phyloP scores from a whole-genome alignment of 2,888 invertebrate species.

The Dicycla oo region DNA sequence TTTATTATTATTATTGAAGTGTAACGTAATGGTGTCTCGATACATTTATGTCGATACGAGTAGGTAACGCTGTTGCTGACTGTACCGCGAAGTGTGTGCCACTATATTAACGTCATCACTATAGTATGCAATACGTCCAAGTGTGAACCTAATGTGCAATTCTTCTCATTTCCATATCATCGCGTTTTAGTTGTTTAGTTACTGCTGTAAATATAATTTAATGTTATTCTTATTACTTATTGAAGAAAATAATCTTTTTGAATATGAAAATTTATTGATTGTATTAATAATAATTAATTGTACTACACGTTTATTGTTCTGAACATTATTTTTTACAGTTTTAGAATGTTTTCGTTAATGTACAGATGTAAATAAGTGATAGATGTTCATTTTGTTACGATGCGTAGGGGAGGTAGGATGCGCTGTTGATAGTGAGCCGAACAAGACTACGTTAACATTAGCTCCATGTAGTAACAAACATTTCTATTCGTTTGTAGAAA shows the following conservation, averaged over 20 bases:
- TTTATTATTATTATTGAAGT: slow-evolving; percentile 56
- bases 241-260: slow-evolving; percentile 74
- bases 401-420: slow-evolving; percentile 66
- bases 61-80: slow-evolving; percentile 60
- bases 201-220: slow-evolving; percentile 89
- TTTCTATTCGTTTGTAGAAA: slow-evolving; percentile 58
- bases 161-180: slow-evolving; percentile 89
- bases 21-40: slow-evolving; percentile 43
- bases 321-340: slow-evolving; percentile 85
- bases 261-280: slow-evolving; percentile 79
- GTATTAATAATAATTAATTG: slow-evolving; percentile 83
- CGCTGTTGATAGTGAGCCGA: slow-evolving; percentile 44
- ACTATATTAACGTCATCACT: slow-evolving; percentile 74
- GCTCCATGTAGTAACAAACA: slow-evolving; percentile 42
- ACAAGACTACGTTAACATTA: slow-evolving; percentile 48
- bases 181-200: slow-evolving; percentile 88
- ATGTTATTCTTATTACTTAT: slow-evolving; percentile 83
- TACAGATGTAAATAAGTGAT: slow-evolving; percentile 88
- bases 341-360: slow-evolving; percentile 87
- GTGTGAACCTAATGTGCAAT: slow-evolving; percentile 88
- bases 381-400: slow-evolving; percentile 83
- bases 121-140: slow-evolving; percentile 86
- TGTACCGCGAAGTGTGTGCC: slow-evolving; percentile 71
- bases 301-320: slow-evolving; percentile 86
- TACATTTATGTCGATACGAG: slow-evolving; percentile 22